These are phyloP conservation scores for Manis pentadactyla DNA, from an alignment of 2,797 vertebrate species.

Conservation along the genomic window DNA sequence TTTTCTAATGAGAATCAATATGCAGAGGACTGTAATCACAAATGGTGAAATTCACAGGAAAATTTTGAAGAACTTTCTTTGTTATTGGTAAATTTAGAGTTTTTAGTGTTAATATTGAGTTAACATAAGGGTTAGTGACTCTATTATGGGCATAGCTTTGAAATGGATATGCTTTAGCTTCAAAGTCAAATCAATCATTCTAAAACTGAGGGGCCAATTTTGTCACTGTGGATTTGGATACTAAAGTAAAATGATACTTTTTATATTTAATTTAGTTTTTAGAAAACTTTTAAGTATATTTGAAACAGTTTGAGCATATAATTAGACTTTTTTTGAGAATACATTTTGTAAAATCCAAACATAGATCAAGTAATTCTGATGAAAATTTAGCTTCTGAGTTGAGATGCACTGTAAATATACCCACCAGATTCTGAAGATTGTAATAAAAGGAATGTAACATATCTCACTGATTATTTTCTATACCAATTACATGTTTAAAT, in stretches of 20 bases:
- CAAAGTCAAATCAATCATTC: neutral
- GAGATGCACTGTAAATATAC: neutral
- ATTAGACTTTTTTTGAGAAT: neutral
- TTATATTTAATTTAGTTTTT: neutral
- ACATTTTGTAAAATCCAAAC: neutral
- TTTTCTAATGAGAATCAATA: slow-evolving; percentile 1
- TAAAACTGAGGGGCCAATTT: neutral
- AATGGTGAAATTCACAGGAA: neutral
- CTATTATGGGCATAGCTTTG: neutral
- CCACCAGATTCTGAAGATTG: neutral
- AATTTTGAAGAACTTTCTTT: neutral
- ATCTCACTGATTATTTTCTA: slow-evolving; percentile 5
- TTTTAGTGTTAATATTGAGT: neutral
- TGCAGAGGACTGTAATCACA: neutral
- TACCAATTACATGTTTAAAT: too few relatives aligned
- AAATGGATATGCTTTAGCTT: neutral
- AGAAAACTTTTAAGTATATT: slow-evolving; percentile 21
- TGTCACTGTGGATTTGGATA: neutral
- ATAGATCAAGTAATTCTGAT: slow-evolving; percentile 1
- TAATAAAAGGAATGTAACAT: neutral
- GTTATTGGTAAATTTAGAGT: neutral
- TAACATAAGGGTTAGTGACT: neutral
- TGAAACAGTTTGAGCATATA: neutral
- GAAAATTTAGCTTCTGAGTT: neutral
- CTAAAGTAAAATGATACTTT: neutral